These are phyloP conservation scores for Sinocyclocheilus rhinocerous DNA, from an alignment of 2,113 vertebrate genomes.

Conservation along the genomic window DNA sequence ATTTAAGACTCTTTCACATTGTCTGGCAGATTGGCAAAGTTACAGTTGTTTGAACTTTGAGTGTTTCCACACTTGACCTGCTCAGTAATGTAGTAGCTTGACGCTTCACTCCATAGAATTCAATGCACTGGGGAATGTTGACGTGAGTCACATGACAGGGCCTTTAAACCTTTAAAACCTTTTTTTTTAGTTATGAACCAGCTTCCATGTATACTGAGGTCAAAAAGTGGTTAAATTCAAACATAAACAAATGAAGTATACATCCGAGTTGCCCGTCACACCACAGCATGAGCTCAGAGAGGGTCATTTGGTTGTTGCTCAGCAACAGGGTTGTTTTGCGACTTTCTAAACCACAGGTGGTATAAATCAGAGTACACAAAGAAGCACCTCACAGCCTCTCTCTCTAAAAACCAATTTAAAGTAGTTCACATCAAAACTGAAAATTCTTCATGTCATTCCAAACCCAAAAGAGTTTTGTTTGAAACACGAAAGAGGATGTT, in stretches of 20 bases:
- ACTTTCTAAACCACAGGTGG: constrained; percentile 38
- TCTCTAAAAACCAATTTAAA: not conserved
- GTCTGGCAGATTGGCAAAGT: no score
- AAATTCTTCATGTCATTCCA: not conserved
- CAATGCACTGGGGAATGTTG: not conserved
- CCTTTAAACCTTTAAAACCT: not conserved
- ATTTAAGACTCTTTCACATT: no score
- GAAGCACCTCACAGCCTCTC: not conserved
- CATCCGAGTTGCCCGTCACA: constrained; percentile 23
- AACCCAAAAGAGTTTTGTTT: no score
- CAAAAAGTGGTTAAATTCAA: not conserved
- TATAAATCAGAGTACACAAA: constrained; percentile 46
- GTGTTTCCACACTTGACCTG: no score
- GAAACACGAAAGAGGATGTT: no score
- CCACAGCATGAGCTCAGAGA: constrained; percentile 33
- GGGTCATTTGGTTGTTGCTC: constrained; percentile 22
- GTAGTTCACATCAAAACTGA: not conserved
- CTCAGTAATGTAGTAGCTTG: no score
- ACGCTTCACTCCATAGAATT: no score
- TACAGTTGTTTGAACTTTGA: no score
- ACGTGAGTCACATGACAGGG: not conserved
- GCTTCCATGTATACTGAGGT: not conserved
- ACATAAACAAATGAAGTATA: constrained; percentile 38
- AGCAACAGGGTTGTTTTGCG: constrained; percentile 30
- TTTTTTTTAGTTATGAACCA: not conserved